These are phyloP conservation scores for Stichodactyla helianthus DNA, from an alignment of 64 coral and sea anemone genomes.

Conservation along the genomic window DNA sequence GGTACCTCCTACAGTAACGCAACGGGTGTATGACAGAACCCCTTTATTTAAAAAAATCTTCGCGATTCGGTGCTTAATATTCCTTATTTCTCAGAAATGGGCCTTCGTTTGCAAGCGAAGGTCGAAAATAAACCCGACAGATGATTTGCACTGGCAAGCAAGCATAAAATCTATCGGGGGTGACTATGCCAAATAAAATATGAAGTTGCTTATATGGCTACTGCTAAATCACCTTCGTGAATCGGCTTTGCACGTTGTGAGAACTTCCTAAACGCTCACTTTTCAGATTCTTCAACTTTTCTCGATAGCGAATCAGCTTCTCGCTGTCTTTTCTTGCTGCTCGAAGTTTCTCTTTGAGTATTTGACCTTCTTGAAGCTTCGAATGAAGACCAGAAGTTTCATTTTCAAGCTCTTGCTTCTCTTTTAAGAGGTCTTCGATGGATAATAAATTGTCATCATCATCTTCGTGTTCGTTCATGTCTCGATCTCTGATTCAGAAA, in stretches of 20 bases:
- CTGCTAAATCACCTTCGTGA: too few species aligned
- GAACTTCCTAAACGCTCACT: background rate
- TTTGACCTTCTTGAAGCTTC: background rate
- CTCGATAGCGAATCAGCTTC: slow-evolving; percentile 2
- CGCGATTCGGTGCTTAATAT: too few species aligned
- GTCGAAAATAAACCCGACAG: background rate
- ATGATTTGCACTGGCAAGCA: background rate
- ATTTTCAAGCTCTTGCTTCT: background rate
- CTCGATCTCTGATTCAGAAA: background rate
- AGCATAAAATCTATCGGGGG: background rate
- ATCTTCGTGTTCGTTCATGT: background rate
- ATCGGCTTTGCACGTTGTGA: background rate
- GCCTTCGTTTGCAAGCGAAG: background rate
- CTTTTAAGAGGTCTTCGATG: background rate
- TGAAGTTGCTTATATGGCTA: background rate
- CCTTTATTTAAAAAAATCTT: too few species aligned
- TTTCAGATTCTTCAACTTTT: background rate
- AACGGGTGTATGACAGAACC: background rate
- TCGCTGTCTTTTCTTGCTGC: background rate
- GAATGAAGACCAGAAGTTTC: background rate
- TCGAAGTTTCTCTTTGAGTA: background rate
- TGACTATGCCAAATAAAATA: background rate
- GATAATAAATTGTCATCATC: background rate
- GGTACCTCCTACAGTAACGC: background rate
- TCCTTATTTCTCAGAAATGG: too few species aligned